These are phyloP conservation scores for Asbolus verrucosus DNA, from an alignment of 1,140 invertebrate genomes.

Conservation along the genomic window DNA sequence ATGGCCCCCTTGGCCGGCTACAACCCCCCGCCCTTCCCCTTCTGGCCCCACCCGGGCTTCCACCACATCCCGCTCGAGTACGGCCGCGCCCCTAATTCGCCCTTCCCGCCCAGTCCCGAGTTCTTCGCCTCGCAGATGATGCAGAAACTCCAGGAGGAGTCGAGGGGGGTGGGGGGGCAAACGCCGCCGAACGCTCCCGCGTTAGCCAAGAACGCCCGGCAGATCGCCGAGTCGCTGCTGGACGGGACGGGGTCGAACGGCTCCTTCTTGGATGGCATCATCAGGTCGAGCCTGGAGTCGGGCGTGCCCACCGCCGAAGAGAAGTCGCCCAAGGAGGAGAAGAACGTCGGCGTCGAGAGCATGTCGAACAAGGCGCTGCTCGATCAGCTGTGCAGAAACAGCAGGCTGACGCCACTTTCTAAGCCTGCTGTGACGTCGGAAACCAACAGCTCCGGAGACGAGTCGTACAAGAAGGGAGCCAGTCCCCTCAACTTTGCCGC, in stretches of 20 bases:
- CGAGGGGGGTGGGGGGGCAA: slow-evolving; percentile 59
- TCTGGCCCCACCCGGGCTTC: slow-evolving; percentile 72
- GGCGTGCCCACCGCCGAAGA: slow-evolving; percentile 65
- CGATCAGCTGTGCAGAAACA: slow-evolving; percentile 78
- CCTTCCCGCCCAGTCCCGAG: slow-evolving; percentile 71
- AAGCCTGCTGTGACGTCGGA: slow-evolving; percentile 59
- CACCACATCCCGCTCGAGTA: slow-evolving; percentile 69
- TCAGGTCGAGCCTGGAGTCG: slow-evolving; percentile 80
- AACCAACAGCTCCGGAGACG: slow-evolving; percentile 61
- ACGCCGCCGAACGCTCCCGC: slow-evolving; percentile 56
- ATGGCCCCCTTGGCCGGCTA: slow-evolving; percentile 67
- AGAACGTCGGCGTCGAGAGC: slow-evolving; percentile 65
- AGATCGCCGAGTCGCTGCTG: slow-evolving; percentile 73
- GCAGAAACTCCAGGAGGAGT: slow-evolving; percentile 79
- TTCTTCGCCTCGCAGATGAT: slow-evolving; percentile 87
- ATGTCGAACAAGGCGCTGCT: slow-evolving; percentile 75
- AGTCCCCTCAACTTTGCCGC: slow-evolving; percentile 61
- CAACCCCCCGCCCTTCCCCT: slow-evolving; percentile 70
- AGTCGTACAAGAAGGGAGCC: slow-evolving; percentile 59
- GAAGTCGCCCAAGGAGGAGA: slow-evolving; percentile 60
- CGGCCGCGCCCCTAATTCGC: no score
- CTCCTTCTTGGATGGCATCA: slow-evolving; percentile 82
- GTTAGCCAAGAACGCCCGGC: slow-evolving; percentile 69
- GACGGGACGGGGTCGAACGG: slow-evolving; percentile 76
- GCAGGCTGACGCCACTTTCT: slow-evolving; percentile 70